A percentile compares a stretch with the other conserved stretches of the same genome.
phyloP scores from a whole-genome alignment of 2,888 invertebrate species.

The Isoperla grammatica region DNA sequence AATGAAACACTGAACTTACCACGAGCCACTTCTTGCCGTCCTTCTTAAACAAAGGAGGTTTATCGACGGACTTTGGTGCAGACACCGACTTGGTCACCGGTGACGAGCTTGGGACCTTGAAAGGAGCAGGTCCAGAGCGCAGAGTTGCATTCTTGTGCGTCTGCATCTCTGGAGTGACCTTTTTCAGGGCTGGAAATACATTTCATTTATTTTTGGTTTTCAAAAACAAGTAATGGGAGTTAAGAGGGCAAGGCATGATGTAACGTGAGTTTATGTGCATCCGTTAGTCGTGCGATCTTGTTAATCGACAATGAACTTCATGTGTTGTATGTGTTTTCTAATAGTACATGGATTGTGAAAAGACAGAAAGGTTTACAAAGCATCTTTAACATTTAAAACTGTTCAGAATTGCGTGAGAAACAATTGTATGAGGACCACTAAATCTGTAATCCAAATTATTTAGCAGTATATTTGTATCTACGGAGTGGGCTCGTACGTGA shows the following conservation, averaged over 20 bases:
- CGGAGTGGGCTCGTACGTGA: too few species aligned
- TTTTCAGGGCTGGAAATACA: slow-evolving; percentile 62
- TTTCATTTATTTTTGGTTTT: neutral
- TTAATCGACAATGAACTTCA: neutral
- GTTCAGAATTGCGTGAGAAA: too few species aligned
- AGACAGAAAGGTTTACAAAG: slow-evolving; percentile 22
- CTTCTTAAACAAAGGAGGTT: slow-evolving; percentile 78
- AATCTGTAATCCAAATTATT: too few species aligned
- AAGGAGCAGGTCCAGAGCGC: slow-evolving; percentile 76
- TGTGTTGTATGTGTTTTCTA: neutral
- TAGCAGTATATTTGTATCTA: too few species aligned
- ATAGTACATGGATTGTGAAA: slow-evolving; percentile 3
- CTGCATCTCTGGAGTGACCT: slow-evolving; percentile 95
- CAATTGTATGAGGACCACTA: too few species aligned
- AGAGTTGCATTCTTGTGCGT: slow-evolving; percentile 96
- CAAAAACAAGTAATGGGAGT: too few species aligned
- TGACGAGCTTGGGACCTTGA: slow-evolving; percentile 54
- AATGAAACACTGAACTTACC: too few species aligned
- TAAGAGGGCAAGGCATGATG: too few species aligned
- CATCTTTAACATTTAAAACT: too few species aligned
- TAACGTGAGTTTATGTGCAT: too few species aligned
- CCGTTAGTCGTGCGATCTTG: too few species aligned
- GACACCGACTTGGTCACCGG: slow-evolving; percentile 45
- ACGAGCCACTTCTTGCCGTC: slow-evolving; percentile 98
- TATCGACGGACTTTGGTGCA: slow-evolving; percentile 53